These are phyloP conservation scores for Spilogale gracilis DNA, from an alignment of 2,113 vertebrate species.

Conservation along the genomic window DNA sequence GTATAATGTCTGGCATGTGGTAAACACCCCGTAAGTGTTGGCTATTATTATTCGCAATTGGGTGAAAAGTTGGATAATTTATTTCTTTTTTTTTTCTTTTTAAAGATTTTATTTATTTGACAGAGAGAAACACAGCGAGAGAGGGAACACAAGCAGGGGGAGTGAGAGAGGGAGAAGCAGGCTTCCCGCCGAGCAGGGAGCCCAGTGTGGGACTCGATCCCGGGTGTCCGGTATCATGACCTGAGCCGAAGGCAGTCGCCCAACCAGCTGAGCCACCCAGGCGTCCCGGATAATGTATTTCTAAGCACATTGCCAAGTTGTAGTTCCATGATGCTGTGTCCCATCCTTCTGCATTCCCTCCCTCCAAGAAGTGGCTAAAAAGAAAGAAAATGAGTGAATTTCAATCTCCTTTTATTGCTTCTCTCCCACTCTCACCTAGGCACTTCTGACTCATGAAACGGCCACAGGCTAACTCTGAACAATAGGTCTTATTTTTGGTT, in stretches of 20 bases:
- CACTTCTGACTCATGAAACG: not conserved
- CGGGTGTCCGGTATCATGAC: too few species aligned
- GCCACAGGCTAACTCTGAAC: slow-evolving; percentile 42
- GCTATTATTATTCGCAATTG: slow-evolving; percentile 1
- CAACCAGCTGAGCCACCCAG: too few species aligned
- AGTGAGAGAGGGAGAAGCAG: too few species aligned
- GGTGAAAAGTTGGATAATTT: not conserved
- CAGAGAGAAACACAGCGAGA: too few species aligned
- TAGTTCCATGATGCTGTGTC: slow-evolving; percentile 49
- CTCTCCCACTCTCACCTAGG: not conserved
- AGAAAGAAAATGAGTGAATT: slow-evolving; percentile 60
- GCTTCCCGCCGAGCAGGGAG: too few species aligned
- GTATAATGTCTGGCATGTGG: not conserved
- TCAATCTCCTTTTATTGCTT: slow-evolving; percentile 66
- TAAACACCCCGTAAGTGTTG: slow-evolving; percentile 45
- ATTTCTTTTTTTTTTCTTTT: not conserved
- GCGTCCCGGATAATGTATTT: not conserved
- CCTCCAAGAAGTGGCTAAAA: slow-evolving; percentile 67
- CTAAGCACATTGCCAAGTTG: not conserved
- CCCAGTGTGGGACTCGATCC: too few species aligned
- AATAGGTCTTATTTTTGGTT: slow-evolving; percentile 59
- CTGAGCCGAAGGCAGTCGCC: too few species aligned
- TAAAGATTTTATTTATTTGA: too few species aligned
- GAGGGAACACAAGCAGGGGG: too few species aligned
- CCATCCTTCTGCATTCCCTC: slow-evolving; percentile 53